A percentile compares a stretch with the other conserved stretches of the same genome.
Evolutionary conservation across 2,888 invertebrate genomes (phyloP).

Genomic region (Caenorhabditis auriculariae): DNA sequence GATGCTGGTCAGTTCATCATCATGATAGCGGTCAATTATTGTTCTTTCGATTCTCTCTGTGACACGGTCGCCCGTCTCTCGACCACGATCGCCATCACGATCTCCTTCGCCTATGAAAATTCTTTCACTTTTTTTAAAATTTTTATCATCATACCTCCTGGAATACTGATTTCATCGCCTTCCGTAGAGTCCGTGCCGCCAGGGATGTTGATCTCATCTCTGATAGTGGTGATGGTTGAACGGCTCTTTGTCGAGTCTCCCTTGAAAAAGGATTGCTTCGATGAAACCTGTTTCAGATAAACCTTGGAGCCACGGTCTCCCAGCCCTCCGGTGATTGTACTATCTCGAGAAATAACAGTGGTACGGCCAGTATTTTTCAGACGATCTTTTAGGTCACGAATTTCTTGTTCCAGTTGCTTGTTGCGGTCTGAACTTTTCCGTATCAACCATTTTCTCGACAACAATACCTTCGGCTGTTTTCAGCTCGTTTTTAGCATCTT

Average conservation of each 20-base stretch:
- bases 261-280: no score
- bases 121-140: slow-evolving; percentile 1
- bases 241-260: neutral
- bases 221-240: neutral
- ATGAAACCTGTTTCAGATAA: no score
- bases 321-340: slow-evolving; percentile 9
- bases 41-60: slow-evolving; percentile 23
- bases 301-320: slow-evolving; percentile 18
- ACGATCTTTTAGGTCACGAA: slow-evolving; percentile 38
- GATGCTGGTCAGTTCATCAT: slow-evolving; percentile 51
- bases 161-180: slow-evolving; percentile 28
- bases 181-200: neutral
- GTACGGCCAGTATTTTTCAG: slow-evolving; percentile 31
- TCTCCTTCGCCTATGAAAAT: slow-evolving; percentile 3
- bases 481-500: slow-evolving; percentile 38
- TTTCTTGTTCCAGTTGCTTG: slow-evolving; percentile 36
- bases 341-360: slow-evolving; percentile 26
- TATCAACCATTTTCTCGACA: slow-evolving; percentile 27
- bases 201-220: neutral
- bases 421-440: slow-evolving; percentile 15
- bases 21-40: slow-evolving; percentile 42
- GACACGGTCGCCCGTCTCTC: slow-evolving; percentile 4
- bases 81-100: slow-evolving; percentile 4
- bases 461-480: slow-evolving; percentile 21
- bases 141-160: slow-evolving; percentile 11